Evolutionary conservation across 2,113 vertebrate genomes (phyloP).

Genomic region (Cygnus buccinator): DNA sequence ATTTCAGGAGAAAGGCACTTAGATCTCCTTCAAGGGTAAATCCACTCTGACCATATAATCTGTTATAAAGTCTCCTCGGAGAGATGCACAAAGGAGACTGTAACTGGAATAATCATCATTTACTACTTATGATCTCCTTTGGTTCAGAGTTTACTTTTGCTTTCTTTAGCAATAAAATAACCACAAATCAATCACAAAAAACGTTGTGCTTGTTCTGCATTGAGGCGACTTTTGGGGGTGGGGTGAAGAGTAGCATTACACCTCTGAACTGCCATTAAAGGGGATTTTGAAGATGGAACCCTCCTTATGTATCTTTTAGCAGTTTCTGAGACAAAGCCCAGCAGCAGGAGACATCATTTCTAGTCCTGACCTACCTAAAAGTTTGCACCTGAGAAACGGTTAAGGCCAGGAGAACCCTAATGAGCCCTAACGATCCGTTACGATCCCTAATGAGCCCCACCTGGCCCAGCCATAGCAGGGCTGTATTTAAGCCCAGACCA

Average conservation of each 20-base stretch:
- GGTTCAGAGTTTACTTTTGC: background rate
- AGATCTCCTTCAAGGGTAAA: slow-evolving; percentile 58
- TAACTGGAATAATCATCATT: slow-evolving; percentile 40
- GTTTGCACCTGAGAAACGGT: background rate
- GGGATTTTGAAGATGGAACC: background rate
- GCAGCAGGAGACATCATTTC: background rate
- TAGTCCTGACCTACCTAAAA: background rate
- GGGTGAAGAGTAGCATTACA: background rate
- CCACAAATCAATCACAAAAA: background rate
- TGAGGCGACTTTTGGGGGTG: background rate
- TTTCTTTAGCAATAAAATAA: slow-evolving; percentile 26
- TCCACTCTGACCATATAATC: slow-evolving; percentile 46
- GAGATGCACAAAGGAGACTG: background rate
- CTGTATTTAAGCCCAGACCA: background rate
- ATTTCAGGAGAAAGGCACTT: slow-evolving; percentile 45
- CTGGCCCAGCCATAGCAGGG: background rate
- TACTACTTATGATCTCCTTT: slow-evolving; percentile 24
- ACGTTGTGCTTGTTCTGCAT: background rate
- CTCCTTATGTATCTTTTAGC: background rate
- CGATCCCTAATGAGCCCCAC: background rate
- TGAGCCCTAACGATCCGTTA: rapidly evolving
- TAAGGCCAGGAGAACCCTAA: background rate
- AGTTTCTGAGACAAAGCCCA: background rate
- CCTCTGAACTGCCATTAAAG: background rate
- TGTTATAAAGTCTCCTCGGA: slow-evolving; percentile 46